phyloP scores from a whole-genome alignment of 2,888 invertebrate genomes.

The Thera britannica region DNA sequence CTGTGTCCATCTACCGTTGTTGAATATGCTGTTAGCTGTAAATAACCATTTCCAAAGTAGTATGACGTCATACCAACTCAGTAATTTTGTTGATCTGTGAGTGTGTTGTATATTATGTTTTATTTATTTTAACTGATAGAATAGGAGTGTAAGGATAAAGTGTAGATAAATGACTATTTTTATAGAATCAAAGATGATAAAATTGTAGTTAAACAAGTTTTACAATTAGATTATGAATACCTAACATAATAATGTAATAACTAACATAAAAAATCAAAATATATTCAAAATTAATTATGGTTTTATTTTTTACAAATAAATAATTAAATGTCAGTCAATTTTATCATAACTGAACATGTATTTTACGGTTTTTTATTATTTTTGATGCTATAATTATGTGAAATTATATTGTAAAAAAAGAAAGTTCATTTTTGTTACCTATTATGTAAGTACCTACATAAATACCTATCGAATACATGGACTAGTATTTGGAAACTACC shows the following conservation, averaged over 20 bases:
- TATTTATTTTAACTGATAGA: slow-evolving; percentile 12
- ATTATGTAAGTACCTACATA: slow-evolving; percentile 13
- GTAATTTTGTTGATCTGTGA: slow-evolving; percentile 5
- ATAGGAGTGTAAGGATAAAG: slow-evolving; percentile 5
- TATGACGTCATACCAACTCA: slow-evolving; percentile 1
- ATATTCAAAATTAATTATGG: too few relatives aligned
- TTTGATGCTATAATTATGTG: slow-evolving; percentile 4
- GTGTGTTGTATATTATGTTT: slow-evolving; percentile 7
- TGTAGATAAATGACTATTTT: slow-evolving; percentile 28
- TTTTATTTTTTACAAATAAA: background rate
- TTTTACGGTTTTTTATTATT: background rate
- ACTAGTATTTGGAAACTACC: background rate
- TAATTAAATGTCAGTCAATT: too few relatives aligned
- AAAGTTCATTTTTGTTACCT: slow-evolving; percentile 17
- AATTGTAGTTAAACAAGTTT: background rate
- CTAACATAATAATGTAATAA: slow-evolving; percentile 8
- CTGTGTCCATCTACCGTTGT: too few relatives aligned
- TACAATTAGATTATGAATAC: background rate
- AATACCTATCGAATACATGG: background rate
- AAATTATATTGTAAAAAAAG: slow-evolving; percentile 10
- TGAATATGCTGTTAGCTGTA: background rate
- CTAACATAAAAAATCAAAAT: too few relatives aligned
- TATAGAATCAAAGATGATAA: slow-evolving; percentile 25
- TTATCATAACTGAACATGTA: too few relatives aligned
- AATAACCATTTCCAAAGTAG: background rate